These are phyloP conservation scores for Laodelphax striatellus DNA, from an alignment of 1,140 invertebrate species.

Conservation along the genomic window DNA sequence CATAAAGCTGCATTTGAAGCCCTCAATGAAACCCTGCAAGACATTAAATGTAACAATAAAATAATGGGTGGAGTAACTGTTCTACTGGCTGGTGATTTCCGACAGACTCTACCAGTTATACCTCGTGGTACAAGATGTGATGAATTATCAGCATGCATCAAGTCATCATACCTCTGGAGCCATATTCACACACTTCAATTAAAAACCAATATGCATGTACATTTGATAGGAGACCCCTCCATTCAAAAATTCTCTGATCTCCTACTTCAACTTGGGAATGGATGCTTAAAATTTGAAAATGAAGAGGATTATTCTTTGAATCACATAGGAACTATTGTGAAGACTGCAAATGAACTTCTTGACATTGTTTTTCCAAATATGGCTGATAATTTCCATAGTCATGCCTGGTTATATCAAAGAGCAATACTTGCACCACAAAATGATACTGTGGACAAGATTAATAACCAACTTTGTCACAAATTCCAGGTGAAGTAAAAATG, in stretches of 20 bases:
- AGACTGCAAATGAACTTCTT: constrained; percentile 27
- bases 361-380: constrained; percentile 30
- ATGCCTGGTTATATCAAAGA: constrained; percentile 29
- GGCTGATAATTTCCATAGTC: constrained; percentile 27
- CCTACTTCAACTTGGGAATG: constrained; percentile 21
- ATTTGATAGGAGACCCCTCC: constrained; percentile 15
- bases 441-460: constrained; percentile 27
- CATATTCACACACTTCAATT: constrained; percentile 23
- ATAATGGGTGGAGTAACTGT: constrained; percentile 27
- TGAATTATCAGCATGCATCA: constrained; percentile 33
- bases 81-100: constrained; percentile 28
- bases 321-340: too few relatives aligned
- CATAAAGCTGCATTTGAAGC: constrained; percentile 26
- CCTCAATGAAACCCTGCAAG: constrained; percentile 26
- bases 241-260: constrained; percentile 20
- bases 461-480: constrained; percentile 16
- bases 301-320: too few relatives aligned
- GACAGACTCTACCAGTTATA: constrained; percentile 28
- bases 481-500: constrained; percentile 14
- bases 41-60: constrained; percentile 23
- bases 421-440: constrained; percentile 28
- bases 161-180: constrained; percentile 32
- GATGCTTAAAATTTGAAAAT: neutral
- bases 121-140: constrained; percentile 30
- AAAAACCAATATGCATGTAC: constrained; percentile 19